These are phyloP conservation scores for Proteles cristata DNA, from an alignment of 2,113 vertebrate genomes.

Conservation along the genomic window DNA sequence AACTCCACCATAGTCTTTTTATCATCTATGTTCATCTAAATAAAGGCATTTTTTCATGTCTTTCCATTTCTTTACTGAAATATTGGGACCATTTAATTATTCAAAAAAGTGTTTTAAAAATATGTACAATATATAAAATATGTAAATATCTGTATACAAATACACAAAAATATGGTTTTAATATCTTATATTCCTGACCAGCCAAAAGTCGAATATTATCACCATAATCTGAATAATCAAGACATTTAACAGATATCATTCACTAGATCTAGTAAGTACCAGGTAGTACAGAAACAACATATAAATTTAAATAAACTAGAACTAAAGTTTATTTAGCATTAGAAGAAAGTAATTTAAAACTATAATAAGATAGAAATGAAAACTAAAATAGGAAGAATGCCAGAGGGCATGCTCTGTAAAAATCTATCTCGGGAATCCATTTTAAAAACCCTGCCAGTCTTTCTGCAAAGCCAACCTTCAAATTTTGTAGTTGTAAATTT, in stretches of 20 bases:
- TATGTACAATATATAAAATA: neutral
- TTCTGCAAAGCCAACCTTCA: slow-evolving; percentile 4
- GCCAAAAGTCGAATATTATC: neutral
- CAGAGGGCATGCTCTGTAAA: slow-evolving; percentile 24
- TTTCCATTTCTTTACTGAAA: slow-evolving; percentile 10
- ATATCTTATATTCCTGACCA: neutral
- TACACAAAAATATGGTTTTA: neutral
- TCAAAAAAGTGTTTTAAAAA: neutral
- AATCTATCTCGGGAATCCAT: slow-evolving; percentile 50
- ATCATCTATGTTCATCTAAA: neutral
- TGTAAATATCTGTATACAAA: neutral
- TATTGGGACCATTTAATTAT: neutral
- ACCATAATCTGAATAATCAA: slow-evolving; percentile 10
- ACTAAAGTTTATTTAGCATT: slow-evolving; percentile 16
- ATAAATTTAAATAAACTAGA: slow-evolving; percentile 46
- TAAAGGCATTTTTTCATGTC: slow-evolving; percentile 1
- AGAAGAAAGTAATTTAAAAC: slow-evolving; percentile 33
- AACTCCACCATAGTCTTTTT: slow-evolving; percentile 21
- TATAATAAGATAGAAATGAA: slow-evolving; percentile 31
- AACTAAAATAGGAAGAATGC: slow-evolving; percentile 22
- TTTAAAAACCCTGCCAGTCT: slow-evolving; percentile 6
- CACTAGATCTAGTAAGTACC: neutral
- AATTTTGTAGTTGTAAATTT: slow-evolving; percentile 3
- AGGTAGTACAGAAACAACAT: neutral
- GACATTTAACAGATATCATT: neutral